Evolutionary conservation across 1,140 invertebrate species (phyloP), one percentile per base, ranked within the genome.

Genomic region (Trichonephila inaurata): DNA sequence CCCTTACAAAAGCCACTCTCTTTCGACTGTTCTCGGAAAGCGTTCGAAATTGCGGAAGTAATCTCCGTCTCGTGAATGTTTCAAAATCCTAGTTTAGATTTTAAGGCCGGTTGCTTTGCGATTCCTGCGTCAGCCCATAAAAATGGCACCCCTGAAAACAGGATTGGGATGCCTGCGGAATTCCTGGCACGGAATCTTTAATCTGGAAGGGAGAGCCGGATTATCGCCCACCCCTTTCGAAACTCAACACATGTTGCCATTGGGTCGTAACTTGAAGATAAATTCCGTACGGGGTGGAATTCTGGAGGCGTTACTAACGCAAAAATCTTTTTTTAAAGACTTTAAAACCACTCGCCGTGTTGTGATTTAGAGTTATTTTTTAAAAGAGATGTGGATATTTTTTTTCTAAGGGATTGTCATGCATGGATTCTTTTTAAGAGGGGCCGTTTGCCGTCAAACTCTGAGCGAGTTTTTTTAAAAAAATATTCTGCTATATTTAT

Each of bases 191-290:
- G 16, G 72, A 19, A 77, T 14, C 28, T 40, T 77, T 28, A 24
- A 77, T 77, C 28, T 77, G 12, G 69, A 77, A 28, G 16, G 24
- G 69, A 28, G n/a, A n/a, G 8, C 10, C 1, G 24, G 72, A 77
- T 77, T 77, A 77, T 77, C 72, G 5, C 16, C 72, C 72, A 77
- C 72, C 72, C 72, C 72, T 77, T 77, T 77, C 72, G 72, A 33
- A 40, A 77, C 14, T 28, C 33, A 28, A 77, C 72, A 77, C 72
- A 77, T 77, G 72, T 77, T 40, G 72, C 33, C 72, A 28, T 77
- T 77, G 33, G 28, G 69, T 77, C 69, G 69, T 77, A 77, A 77
- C 69, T 77, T 16, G 28, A 77, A 77, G 69, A 77, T 77, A 77
- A 77, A 77, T 77, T 77, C 28, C 28, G 24, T 28, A 18, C 16